Evolutionary conservation across 2,113 vertebrate genomes (phyloP).

Genomic region (Dipodomys spectabilis): DNA sequence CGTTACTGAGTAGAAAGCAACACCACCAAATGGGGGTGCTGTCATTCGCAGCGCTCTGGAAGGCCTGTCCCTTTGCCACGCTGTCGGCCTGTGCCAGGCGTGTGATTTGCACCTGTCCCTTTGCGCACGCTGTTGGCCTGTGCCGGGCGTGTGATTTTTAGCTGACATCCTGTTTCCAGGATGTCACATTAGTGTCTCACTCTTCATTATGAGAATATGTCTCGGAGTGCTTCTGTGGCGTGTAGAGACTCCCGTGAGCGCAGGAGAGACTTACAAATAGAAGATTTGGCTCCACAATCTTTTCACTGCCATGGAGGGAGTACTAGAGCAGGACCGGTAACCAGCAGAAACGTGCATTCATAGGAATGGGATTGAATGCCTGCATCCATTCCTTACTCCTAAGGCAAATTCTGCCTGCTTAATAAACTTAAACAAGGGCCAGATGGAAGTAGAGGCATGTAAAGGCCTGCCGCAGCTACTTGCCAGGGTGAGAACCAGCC

Average conservation of each 20-base stretch:
- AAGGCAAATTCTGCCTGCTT: background rate
- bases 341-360: background rate
- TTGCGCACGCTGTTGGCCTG: background rate
- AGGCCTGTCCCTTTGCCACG: too few species aligned
- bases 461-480: constrained; percentile 24
- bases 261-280: background rate
- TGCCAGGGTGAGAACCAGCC: background rate
- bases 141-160: background rate
- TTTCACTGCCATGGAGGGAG: background rate
- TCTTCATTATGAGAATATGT: background rate
- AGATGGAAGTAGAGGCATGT: background rate
- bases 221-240: background rate
- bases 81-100: too few species aligned
- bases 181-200: background rate
- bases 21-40: background rate
- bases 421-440: background rate
- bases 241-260: background rate
- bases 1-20: background rate
- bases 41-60: background rate
- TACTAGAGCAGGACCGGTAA: background rate
- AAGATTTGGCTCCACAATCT: background rate
- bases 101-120: background rate
- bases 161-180: background rate
- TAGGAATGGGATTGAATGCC: background rate
- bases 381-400: background rate